Evolutionary conservation across 1,140 invertebrate species (phyloP), one percentile per base, ranked within the genome.

Genomic region (Lucilia sericata): DNA sequence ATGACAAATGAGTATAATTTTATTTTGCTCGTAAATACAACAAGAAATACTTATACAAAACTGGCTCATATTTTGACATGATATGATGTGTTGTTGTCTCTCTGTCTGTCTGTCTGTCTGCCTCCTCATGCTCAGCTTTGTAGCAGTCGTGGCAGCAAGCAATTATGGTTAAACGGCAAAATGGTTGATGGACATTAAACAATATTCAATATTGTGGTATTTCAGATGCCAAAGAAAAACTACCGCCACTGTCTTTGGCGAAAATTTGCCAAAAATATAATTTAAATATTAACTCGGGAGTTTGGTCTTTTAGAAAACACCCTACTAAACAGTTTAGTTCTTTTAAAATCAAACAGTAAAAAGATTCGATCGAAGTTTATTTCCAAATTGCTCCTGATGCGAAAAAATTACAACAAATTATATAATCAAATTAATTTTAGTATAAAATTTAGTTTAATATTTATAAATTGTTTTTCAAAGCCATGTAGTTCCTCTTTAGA

Each of bases 1-100:
- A 80, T 80, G 76, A 80, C 76, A 80, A 80, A 80, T 80, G 76
- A 80, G 76, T 80, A 25, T 80, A 80, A 80, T 80, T 80, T 80
- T 49, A 80, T 80, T 60, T 60, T n/a, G 17, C 55, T 42, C 42
- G 42, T 42, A 3, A 42, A 42, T 42, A 60, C 14, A 60, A 60
- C 55, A 60, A 60, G 5, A 42, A 42, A 42, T 42, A 42, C 42
- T 42, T 42, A 30, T 30, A 10, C 17, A 21, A 49, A 51, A 80
- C 76, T 76, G 74, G 74, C 74, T 76, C 30, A 80, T 17, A 17
- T 80, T 80, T 49, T 80, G 42, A 80, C 42, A 80, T 80, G 42
- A 80, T 80, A 49, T 80, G 76, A 80, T 49, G 34, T 21, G 42
- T 42, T 21, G 42, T 42, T 42, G 75, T 78, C 75, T 60, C 13